Base-by-base conservation (phyloP, 2,888 invertebrate genomes). In the Andrena bicolor region DNA sequence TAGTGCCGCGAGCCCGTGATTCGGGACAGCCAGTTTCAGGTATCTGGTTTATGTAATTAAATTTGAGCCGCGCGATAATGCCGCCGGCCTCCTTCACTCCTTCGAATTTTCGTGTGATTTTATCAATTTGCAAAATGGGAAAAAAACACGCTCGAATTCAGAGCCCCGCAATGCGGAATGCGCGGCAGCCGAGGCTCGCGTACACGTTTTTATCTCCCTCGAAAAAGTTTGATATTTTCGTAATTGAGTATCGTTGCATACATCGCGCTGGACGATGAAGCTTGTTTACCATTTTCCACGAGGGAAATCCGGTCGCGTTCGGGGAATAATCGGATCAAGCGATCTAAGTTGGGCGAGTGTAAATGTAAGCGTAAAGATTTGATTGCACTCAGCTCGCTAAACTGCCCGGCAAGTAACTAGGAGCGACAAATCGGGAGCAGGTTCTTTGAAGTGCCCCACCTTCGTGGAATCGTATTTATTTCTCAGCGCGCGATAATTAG, bases 361-460 rank as follows among this genome's bases (percentile, higher is more conserved):
- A 73, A 63, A 73, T 20, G 64, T 30, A 30, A 28, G 68, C 10
- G 68, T 30, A 61, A 72, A 72, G 48, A 20, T 35, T 48, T 65
- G 48, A 72, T 63, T 69, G 48, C 69, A 23, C 20, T 26, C 32
- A 23, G 13, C 23, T 6, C 35, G 58, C 53, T 53, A 61, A 75
- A 80, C 72, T 75, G 56, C n/a, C 35, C 68, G n/a, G 23, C 64
- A 26, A 77, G 71, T 23, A 72, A 76, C 56, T 41, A 4, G 60
- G 63, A 58, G 28, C 20, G 65, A 76, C 64, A 65, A 76, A 84
- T 78, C 69, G 70, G 56, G 35, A 16, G 5, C 30, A 64, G 41
- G 16, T 53, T 30, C 77, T 80, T 75, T 69, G 75, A 84, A 48
- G 28, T 60, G 16, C 56, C 8, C 0, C 30, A 16, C 20, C 8